Conservation (phyloP, 2,113 vertebrate genomes). For the Equus przewalskii region DNA sequence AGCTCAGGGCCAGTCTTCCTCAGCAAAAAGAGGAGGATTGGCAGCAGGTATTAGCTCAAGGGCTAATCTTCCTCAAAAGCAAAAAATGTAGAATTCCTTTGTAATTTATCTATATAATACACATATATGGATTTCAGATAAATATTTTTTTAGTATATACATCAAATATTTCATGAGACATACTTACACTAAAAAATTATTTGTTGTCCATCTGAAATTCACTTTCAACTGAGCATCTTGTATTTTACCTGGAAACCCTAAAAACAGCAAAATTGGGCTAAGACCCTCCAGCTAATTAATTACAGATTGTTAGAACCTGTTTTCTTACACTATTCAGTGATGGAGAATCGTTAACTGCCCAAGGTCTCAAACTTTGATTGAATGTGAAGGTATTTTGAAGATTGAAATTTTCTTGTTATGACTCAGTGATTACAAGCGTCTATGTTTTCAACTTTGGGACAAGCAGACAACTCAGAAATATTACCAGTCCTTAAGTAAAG, state of each 20-base stretch:
- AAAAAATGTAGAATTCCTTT: not conserved
- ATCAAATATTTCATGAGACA: not conserved
- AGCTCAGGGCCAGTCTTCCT: too few species aligned
- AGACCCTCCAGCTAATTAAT: not conserved
- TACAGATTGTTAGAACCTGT: not conserved
- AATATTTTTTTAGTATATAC: not conserved
- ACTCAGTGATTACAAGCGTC: not conserved
- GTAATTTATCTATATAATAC: not conserved
- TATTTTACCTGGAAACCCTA: not conserved
- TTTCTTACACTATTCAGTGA: not conserved
- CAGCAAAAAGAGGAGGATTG: too few species aligned
- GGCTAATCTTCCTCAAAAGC: too few species aligned
- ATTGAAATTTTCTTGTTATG: constrained; percentile 42
- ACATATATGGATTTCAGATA: not conserved
- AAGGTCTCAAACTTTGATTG: not conserved
- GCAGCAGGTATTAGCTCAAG: too few species aligned
- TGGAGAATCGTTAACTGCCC: not conserved
- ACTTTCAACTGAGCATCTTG: not conserved
- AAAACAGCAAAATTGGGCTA: not conserved
- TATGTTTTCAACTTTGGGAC: constrained; percentile 20
- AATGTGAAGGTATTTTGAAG: constrained; percentile 47
- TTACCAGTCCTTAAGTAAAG: not conserved
- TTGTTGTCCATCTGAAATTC: not conserved
- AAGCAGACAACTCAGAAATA: not conserved
- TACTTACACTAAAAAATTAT: not conserved